phyloP scores from a whole-genome alignment of 2,888 invertebrate genomes.

The Leuctra nigra region DNA sequence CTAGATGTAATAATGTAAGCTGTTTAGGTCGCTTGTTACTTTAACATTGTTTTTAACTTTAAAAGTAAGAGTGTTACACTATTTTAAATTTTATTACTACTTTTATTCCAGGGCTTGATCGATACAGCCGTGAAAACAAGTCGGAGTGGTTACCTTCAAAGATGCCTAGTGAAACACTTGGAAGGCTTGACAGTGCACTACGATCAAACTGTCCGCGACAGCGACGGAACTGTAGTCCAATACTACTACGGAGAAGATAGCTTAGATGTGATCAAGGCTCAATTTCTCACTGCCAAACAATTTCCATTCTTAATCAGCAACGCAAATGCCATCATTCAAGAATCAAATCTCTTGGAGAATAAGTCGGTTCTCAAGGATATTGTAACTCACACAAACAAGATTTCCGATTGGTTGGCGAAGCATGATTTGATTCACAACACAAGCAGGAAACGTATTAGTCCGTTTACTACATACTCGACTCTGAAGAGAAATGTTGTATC shows the following conservation, averaged over 20 bases:
- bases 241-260: constrained; percentile 94
- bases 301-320: constrained; percentile 80
- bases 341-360: constrained; percentile 3
- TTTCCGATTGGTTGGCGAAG: constrained; percentile 11
- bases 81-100: background rate
- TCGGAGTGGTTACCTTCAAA: constrained; percentile 94
- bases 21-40: too few relatives aligned
- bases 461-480: constrained; percentile 55
- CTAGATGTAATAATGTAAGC: too few relatives aligned
- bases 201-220: constrained; percentile 92
- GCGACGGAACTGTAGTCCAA: constrained; percentile 87
- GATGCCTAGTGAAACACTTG: constrained; percentile 95
- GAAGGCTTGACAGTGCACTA: constrained; percentile 92
- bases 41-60: too few relatives aligned
- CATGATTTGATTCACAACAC: background rate
- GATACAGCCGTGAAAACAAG: constrained; percentile 99
- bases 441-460: constrained; percentile 44
- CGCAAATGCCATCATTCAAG: constrained; percentile 23
- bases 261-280: constrained; percentile 79
- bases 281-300: constrained; percentile 71
- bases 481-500: constrained; percentile 45
- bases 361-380: constrained; percentile 36
- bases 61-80: too few relatives aligned
- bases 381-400: constrained; percentile 1
- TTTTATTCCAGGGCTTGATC: constrained; percentile 71